Evolutionary conservation across 1,140 invertebrate species (phyloP).

Genomic region (Drosophila ohnishii): DNA sequence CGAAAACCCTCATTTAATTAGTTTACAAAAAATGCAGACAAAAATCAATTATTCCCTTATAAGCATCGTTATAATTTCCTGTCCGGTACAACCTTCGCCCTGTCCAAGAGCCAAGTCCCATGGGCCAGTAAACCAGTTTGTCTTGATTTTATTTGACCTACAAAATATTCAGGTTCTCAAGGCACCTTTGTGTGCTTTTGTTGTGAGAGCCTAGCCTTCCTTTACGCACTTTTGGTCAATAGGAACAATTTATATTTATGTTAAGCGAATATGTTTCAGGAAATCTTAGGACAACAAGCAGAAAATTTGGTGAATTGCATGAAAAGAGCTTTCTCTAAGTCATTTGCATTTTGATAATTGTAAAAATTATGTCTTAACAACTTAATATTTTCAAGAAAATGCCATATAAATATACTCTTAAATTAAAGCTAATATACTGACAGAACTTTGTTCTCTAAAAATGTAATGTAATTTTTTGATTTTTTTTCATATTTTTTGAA

Average conservation of each 20-base stretch:
- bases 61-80: not conserved
- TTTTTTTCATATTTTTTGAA: too few relatives aligned
- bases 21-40: not conserved
- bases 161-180: constrained; percentile 11
- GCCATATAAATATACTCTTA: too few relatives aligned
- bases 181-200: not conserved
- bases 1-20: not conserved
- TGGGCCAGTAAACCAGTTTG: constrained; percentile 12
- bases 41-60: not conserved
- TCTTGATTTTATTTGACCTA: constrained; percentile 3
- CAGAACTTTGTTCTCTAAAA: too few relatives aligned
- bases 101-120: not conserved
- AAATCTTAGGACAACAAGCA: not conserved
- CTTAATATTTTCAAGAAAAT: too few relatives aligned
- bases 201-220: not conserved
- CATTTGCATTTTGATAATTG: too few relatives aligned
- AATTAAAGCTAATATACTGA: too few relatives aligned
- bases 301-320: not conserved
- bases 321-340: too few relatives aligned
- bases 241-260: too few relatives aligned
- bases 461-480: too few relatives aligned
- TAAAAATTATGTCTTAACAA: too few relatives aligned
- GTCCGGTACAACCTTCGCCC: not conserved
- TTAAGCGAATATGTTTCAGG: not conserved
- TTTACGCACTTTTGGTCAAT: too few relatives aligned